A percentile compares a stretch with the other conserved stretches of the same genome.
Evolutionary conservation across 2,113 vertebrate genomes (phyloP).

Genomic region (Planiliza haematocheilus): DNA sequence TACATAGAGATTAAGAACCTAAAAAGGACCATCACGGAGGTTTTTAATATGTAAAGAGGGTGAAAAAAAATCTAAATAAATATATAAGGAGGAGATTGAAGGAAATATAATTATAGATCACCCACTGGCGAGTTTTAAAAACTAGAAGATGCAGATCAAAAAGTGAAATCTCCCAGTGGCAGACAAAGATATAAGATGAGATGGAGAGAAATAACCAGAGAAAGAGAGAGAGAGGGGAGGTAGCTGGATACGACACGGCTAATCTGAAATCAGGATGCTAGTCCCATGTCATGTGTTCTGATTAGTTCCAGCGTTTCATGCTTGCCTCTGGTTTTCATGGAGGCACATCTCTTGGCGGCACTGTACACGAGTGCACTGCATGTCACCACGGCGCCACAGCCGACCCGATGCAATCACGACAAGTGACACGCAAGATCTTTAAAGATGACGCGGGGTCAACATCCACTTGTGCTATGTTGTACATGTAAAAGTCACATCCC

Average conservation of each 20-base stretch:
- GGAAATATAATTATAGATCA: no score
- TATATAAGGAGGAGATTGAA: no score
- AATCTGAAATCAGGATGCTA: conserved; percentile 78
- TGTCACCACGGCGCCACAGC: conserved; percentile 7
- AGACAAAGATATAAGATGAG: conserved; percentile 29
- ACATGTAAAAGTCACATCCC: conserved; percentile 1
- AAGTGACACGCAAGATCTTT: conserved; percentile 22
- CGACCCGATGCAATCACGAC: not conserved
- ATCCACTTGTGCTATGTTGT: not conserved
- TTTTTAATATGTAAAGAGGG: no score
- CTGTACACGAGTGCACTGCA: not conserved
- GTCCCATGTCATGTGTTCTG: conserved; percentile 59
- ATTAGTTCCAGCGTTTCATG: conserved; percentile 77
- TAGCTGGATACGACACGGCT: conserved; percentile 45
- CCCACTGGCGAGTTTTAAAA: no score
- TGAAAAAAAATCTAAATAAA: no score
- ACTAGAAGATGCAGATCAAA: not conserved
- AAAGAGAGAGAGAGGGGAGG: not conserved
- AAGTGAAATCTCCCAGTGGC: conserved; percentile 3
- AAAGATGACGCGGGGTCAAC: conserved; percentile 28
- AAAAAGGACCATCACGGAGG: no score
- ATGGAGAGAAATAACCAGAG: not conserved
- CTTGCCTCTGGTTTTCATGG: conserved; percentile 62
- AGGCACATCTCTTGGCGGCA: conserved; percentile 51
- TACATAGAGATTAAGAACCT: no score